Conservation (phyloP, 2,888 invertebrate species). For the Automeris io region DNA sequence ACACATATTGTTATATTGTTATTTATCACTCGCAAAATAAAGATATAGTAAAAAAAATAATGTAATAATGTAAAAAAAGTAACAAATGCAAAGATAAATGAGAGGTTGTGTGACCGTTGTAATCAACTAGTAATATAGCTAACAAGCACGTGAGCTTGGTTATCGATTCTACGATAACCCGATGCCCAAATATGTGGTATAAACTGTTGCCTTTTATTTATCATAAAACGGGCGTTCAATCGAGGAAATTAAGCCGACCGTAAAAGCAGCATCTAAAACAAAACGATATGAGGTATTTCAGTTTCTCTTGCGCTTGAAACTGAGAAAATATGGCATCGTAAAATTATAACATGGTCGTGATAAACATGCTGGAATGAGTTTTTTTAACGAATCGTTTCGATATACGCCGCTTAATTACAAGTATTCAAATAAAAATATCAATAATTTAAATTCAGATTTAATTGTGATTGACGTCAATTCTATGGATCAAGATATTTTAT, state of each 20-base stretch:
- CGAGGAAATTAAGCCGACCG: conserved; percentile 43
- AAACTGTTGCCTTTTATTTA: conserved; percentile 41
- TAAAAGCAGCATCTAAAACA: conserved; percentile 28
- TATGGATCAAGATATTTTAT: no score
- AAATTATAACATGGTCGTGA: conserved; percentile 10
- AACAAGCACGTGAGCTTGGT: conserved; percentile 18
- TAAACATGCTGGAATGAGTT: conserved; percentile 5
- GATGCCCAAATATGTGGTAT: conserved; percentile 37
- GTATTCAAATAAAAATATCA: no score
- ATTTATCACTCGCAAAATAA: no score
- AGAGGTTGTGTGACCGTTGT: conserved; percentile 3
- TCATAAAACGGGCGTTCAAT: conserved; percentile 45
- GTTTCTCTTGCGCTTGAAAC: conserved; percentile 5
- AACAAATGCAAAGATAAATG: background rate
- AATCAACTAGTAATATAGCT: conserved; percentile 5
- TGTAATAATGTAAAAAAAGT: background rate
- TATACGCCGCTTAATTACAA: no score
- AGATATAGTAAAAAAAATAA: no score
- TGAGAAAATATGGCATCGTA: conserved; percentile 14
- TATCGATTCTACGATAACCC: conserved; percentile 37
- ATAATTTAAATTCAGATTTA: no score
- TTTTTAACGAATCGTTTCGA: conserved; percentile 6
- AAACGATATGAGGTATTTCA: conserved; percentile 14
- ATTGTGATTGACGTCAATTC: no score
- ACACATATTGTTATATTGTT: no score